Evolutionary conservation across 2,888 invertebrate species (phyloP).

Genomic region (Zhengitettix transpicula): DNA sequence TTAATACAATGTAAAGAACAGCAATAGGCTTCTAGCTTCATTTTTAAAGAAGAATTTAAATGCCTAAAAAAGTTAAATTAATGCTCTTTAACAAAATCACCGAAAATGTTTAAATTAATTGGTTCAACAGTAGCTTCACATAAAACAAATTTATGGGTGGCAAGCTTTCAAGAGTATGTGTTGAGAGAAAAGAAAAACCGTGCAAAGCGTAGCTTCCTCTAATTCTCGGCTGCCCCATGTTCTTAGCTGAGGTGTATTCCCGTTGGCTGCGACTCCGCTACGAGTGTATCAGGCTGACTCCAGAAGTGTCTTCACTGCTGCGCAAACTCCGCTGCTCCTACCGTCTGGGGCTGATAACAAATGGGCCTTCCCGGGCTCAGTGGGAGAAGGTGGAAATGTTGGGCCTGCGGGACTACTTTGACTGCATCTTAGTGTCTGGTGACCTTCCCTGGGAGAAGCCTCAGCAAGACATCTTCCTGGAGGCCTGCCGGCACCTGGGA

Average conservation of each 20-base stretch:
- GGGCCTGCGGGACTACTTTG: constrained; percentile 53
- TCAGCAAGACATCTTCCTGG: constrained; percentile 61
- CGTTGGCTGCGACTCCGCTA: constrained; percentile 69
- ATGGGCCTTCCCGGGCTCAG: constrained; percentile 71
- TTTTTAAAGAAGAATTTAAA: too few relatives aligned
- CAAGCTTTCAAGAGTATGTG: too few relatives aligned
- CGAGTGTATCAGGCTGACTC: constrained; percentile 49
- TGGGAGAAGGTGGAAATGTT: constrained; percentile 73
- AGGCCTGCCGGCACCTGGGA: constrained; percentile 58
- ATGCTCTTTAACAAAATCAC: too few relatives aligned
- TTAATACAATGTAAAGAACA: too few relatives aligned
- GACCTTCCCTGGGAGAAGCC: constrained; percentile 81
- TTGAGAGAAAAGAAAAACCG: too few relatives aligned
- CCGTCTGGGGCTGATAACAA: constrained; percentile 65
- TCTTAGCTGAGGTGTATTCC: constrained; percentile 46
- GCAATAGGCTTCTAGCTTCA: too few relatives aligned
- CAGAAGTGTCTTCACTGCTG: constrained; percentile 52
- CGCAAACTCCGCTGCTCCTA: constrained; percentile 54
- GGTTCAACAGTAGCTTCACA: too few relatives aligned
- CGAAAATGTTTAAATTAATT: too few relatives aligned
- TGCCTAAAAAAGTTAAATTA: too few relatives aligned
- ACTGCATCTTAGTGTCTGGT: constrained; percentile 64
- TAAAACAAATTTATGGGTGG: too few relatives aligned
- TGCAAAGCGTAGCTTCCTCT: too few relatives aligned
- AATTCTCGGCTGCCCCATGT: too few relatives aligned